Base-by-base conservation (phyloP, 23 tunicate genomes). In the Trididemnum nubilum region DNA sequence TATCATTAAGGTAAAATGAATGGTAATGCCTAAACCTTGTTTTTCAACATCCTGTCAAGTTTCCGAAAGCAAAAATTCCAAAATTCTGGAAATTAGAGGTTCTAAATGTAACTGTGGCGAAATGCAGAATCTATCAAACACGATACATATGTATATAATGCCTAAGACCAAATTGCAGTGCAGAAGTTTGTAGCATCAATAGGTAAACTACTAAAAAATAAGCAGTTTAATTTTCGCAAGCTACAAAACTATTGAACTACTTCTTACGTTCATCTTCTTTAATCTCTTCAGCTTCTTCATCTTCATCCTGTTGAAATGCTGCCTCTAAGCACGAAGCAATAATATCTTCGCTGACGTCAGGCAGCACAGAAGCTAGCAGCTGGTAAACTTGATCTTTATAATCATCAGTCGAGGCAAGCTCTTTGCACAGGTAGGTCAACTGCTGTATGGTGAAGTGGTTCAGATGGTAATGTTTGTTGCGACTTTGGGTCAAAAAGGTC, bases 381-480 rank as follows among this genome's bases (percentile, higher is more conserved):
- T 25, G 28, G 34, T 77, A 79, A 31, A 74, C 82, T 44, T 87
- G 92, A 70, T 87, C 92, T 12, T 85, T 44, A 54, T 82, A 77
- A 61, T 83, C 73, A 18, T 51, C 86, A 39, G 32, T 25, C 0
- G 52, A 34, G 18, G 90, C 84, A 70, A 86, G 85, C 25, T 79
- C 52, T 31, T 79, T 69, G 54, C 90, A 79, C 37, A 86, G 79
- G 35, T 79, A 86, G 2, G 85, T 78, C 2, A 86, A 64, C 25
- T 86, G 90, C 33, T 86, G 90, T 2, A 86, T 86, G 71, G 79
- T 86, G 85, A 50, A 86, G 33, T 86, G 40, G 63, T 86, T 86
- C 61, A 86, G 61, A 51, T 86, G 73, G 64, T 86, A 86, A 58
- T 79, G 80, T 2, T 79, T 39, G 31, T 38, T 32, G 2, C 90